phyloP scores from a whole-genome alignment of 2,113 vertebrate species.

The Gymnobelideus leadbeateri region DNA sequence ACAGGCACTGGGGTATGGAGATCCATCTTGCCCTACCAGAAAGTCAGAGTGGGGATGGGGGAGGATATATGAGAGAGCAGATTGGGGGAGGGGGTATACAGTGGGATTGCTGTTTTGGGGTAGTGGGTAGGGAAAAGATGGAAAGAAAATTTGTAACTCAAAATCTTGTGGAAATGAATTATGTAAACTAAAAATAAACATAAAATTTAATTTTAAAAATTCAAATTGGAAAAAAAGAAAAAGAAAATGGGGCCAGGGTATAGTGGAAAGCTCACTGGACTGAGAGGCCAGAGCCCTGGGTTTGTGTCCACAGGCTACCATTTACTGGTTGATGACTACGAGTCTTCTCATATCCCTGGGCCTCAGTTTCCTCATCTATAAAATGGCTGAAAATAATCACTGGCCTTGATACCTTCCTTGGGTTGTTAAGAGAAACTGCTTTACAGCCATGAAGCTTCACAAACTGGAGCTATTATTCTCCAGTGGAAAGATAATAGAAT shows the following conservation, averaged over 20 bases:
- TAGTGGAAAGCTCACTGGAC: not conserved
- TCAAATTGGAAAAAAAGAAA: not conserved
- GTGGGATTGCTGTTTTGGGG: too few relatives aligned
- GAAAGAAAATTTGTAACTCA: too few relatives aligned
- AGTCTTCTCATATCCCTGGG: not conserved
- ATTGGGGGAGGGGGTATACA: too few relatives aligned
- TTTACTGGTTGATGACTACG: not conserved
- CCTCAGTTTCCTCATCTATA: not conserved
- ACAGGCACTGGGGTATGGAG: too few relatives aligned
- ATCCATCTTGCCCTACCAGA: too few relatives aligned
- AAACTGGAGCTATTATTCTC: not conserved
- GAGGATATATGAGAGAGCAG: too few relatives aligned
- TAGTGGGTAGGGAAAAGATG: too few relatives aligned
- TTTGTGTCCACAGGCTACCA: not conserved
- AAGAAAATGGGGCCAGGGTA: not conserved
- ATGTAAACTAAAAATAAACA: too few relatives aligned
- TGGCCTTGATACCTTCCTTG: not conserved
- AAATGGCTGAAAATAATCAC: not conserved
- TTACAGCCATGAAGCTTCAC: not conserved
- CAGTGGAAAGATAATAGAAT: not conserved
- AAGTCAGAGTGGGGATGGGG: too few relatives aligned
- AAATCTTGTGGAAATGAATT: too few relatives aligned
- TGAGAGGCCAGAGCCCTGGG: not conserved
- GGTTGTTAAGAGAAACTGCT: not conserved
- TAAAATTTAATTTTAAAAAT: too few relatives aligned